Evolutionary conservation across 2,113 vertebrate species (phyloP).

Genomic region (Calyptomena viridis): DNA sequence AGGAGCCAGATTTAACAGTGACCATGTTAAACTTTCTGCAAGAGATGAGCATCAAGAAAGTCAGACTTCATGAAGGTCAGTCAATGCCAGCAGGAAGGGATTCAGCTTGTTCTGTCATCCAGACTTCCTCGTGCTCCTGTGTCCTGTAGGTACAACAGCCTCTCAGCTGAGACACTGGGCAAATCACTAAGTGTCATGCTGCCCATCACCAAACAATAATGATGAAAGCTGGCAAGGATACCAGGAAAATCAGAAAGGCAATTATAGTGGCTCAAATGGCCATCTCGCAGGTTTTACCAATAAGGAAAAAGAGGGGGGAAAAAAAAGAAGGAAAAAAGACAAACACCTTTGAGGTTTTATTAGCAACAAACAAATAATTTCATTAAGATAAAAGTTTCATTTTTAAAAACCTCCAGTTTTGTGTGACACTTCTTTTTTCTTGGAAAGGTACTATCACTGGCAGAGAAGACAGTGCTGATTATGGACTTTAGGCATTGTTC

Average conservation of each 20-base stretch:
- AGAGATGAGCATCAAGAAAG: not conserved
- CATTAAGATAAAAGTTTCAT: not conserved
- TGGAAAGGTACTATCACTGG: not conserved
- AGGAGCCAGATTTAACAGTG: not conserved
- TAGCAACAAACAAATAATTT: not conserved
- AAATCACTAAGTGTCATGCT: not conserved
- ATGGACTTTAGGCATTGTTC: not conserved
- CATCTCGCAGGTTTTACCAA: not conserved
- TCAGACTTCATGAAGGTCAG: not conserved
- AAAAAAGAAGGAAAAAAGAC: too few relatives aligned
- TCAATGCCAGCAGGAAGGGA: fast-evolving
- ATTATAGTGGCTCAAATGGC: not conserved
- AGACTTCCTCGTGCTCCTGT: not conserved
- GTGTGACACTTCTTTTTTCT: not conserved
- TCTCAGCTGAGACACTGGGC: not conserved
- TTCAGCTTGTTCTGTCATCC: not conserved
- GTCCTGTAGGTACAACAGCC: not conserved
- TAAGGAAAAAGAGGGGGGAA: not conserved
- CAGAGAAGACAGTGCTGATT: not conserved
- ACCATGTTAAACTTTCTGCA: not conserved
- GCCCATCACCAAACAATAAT: not conserved
- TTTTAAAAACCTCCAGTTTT: not conserved
- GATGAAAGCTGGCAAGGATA: not conserved
- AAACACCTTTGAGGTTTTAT: not conserved
- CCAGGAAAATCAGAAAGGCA: not conserved